Evolutionary conservation across 2,888 invertebrate genomes (phyloP).

Genomic region (Siphlonurus alternatus): DNA sequence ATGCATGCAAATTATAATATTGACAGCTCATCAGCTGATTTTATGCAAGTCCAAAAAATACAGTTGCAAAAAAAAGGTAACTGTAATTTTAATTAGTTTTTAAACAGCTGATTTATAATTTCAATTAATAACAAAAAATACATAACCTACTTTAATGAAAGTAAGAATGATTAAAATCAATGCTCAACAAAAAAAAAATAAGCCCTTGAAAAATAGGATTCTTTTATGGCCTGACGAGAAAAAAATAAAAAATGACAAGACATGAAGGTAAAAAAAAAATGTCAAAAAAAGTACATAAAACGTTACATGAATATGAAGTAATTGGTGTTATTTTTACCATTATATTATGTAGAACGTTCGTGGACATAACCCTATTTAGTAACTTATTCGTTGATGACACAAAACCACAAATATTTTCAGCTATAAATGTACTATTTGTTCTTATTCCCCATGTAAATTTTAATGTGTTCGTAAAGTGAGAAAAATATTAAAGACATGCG

Average conservation of each 20-base stretch:
- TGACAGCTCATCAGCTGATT: too few species aligned
- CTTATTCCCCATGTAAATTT: background rate
- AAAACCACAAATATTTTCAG: background rate
- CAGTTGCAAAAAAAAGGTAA: too few species aligned
- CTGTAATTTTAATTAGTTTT: too few species aligned
- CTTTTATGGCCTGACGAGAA: background rate
- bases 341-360: constrained; percentile 1
- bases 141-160: too few species aligned
- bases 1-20: too few species aligned
- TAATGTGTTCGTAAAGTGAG: background rate
- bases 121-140: too few species aligned
- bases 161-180: too few species aligned
- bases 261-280: background rate
- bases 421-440: background rate
- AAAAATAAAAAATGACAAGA: background rate
- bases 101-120: too few species aligned
- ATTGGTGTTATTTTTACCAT: background rate
- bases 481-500: too few species aligned
- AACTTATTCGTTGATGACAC: constrained; percentile 7
- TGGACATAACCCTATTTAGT: constrained; percentile 7
- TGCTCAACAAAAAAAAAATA: too few species aligned
- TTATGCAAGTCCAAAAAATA: too few species aligned
- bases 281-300: background rate
- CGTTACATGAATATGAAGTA: background rate
- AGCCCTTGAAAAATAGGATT: background rate